Conservation (phyloP, 2,888 invertebrate species). For the Caenorhabditis angaria region DNA sequence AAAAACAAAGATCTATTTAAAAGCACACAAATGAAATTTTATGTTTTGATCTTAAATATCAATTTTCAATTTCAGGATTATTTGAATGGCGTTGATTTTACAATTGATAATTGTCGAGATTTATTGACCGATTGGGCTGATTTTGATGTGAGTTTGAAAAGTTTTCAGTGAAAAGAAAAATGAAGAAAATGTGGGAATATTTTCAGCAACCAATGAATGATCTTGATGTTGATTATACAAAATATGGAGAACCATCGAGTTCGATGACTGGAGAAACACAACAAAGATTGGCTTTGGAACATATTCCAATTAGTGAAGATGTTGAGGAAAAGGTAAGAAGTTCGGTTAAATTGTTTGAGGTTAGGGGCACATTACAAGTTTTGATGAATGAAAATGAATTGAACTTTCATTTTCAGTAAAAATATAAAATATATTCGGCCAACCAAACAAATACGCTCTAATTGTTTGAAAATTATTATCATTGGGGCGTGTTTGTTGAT, state of each 20-base stretch:
- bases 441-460: too few relatives aligned
- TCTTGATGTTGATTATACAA: background rate
- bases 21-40: slow-evolving; percentile 1
- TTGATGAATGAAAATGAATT: too few relatives aligned
- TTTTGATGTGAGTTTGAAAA: background rate
- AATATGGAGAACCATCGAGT: background rate
- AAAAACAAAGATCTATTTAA: too few relatives aligned
- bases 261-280: background rate
- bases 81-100: slow-evolving; percentile 53
- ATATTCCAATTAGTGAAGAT: background rate
- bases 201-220: background rate
- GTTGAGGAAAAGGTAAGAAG: background rate
- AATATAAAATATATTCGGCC: too few relatives aligned
- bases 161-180: background rate
- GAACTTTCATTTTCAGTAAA: too few relatives aligned
- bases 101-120: slow-evolving; percentile 58
- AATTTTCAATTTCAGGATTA: slow-evolving; percentile 51
- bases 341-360: background rate
- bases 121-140: slow-evolving; percentile 47
- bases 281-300: slow-evolving; percentile 10
- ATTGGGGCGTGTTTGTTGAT: too few relatives aligned
- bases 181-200: background rate
- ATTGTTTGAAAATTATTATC: too few relatives aligned
- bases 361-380: background rate
- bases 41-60: background rate